Evolutionary conservation across 2,113 vertebrate species (phyloP).

Genomic region (Nesoenas mayeri): DNA sequence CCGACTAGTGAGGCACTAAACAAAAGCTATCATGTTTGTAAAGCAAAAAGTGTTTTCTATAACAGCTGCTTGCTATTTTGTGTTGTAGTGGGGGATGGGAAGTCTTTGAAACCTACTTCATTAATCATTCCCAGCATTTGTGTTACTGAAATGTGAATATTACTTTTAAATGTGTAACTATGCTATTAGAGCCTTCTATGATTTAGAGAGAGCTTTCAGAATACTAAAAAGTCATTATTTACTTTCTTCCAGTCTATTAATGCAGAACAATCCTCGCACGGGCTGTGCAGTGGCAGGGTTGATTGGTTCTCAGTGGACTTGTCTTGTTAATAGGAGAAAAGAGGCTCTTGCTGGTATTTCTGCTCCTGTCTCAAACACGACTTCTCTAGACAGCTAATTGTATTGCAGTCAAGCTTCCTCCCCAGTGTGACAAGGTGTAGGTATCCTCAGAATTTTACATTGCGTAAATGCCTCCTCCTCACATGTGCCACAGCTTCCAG

Average conservation of each 20-base stretch:
- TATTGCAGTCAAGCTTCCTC: background rate
- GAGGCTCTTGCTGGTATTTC: background rate
- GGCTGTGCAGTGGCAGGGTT: background rate
- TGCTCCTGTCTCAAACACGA: background rate
- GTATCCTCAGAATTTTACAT: background rate
- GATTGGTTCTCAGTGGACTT: conserved; percentile 16
- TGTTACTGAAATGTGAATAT: background rate
- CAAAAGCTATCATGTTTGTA: conserved; percentile 39
- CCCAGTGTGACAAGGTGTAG: background rate
- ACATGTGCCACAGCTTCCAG: background rate
- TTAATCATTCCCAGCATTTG: conserved; percentile 25
- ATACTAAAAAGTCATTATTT: conserved; percentile 62
- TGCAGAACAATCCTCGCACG: background rate
- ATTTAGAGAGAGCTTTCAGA: conserved; percentile 46
- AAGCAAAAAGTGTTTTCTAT: conserved; percentile 28
- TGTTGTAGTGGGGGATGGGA: background rate
- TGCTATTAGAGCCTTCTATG: conserved; percentile 41
- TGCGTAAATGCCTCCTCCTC: background rate
- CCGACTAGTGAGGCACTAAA: conserved; percentile 21
- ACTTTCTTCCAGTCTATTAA: conserved; percentile 53
- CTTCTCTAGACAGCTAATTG: background rate
- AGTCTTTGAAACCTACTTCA: background rate
- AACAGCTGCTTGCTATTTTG: conserved; percentile 4
- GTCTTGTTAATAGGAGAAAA: conserved; percentile 13
- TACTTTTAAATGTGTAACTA: conserved; percentile 36